Base-by-base conservation (phyloP, 2,797 vertebrate species). In the Psittacula derbiana region DNA sequence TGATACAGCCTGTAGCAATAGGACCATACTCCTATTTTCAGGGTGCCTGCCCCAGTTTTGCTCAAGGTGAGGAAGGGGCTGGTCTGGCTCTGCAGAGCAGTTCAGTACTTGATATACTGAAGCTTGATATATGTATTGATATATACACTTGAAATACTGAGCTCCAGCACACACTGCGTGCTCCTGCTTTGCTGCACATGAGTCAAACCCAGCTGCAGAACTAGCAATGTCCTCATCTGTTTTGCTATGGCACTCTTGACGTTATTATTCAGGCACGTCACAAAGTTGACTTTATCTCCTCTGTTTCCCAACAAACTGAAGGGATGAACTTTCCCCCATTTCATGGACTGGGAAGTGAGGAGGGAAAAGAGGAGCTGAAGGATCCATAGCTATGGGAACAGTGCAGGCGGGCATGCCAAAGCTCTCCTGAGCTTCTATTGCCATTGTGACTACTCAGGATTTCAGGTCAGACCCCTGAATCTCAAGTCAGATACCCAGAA, bases 141-240 rank as follows among this genome's bases (percentile, higher is more conserved):
- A 36, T 3, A 58, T 36, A 58, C n/a, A 58, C 55, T 58, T 16
- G n/a, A 58, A 58, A 58, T 58, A 58, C 55, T 0, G 53, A 75
- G 41, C 66, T 23, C n/a, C 21, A 1, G 52, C 1, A 2, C 4
- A 1, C 4, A 4, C 46, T 21, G 8, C 6, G 4, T 4, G 30
- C 49, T 66, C 47, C 50, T 4, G 2, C 61, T 52, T 2, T 31
- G 36, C 83, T 36, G 27, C n/a, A 6, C 52, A 2, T 50, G 52
- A 70, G 58, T 57, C 81, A 40, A 84, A 10, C 28, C 25, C 74
- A 49, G 74, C 53, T 49, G 43, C 73, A 70, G 16, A 60, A 52
- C 15, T 53, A 73, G 70, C 28, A 5, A 46, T 4, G 27, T 40
- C 38, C 60, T 87, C 81, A 44, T 18, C 64, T 8, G 46, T 23